These are phyloP conservation scores for Tuberolachnus salignus DNA, from an alignment of 2,888 invertebrate genomes.

Conservation along the genomic window DNA sequence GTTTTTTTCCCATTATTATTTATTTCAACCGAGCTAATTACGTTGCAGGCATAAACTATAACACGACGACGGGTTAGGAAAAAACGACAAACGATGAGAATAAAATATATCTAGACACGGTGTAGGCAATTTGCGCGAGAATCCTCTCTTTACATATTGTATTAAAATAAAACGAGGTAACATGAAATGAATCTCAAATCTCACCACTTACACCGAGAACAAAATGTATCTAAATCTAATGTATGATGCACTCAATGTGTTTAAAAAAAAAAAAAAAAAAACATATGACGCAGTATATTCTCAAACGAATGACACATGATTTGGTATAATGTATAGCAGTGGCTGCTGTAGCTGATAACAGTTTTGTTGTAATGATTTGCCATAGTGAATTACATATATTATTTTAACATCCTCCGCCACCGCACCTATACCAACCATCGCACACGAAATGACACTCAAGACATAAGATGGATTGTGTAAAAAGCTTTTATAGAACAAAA, in stretches of 20 bases:
- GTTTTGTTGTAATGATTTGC: constrained; percentile 49
- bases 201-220: background rate
- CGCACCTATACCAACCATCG: too few species aligned
- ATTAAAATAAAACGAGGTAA: background rate
- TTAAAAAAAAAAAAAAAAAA: too few species aligned
- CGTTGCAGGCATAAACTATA: too few species aligned
- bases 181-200: background rate
- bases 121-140: background rate
- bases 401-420: constrained; percentile 38
- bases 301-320: constrained; percentile 32
- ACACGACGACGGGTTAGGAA: background rate
- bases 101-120: background rate
- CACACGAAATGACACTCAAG: constrained; percentile 41
- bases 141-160: background rate
- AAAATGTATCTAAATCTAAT: constrained; percentile 2
- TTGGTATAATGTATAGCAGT: constrained; percentile 20
- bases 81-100: background rate
- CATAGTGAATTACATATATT: constrained; percentile 54
- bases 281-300: constrained; percentile 16
- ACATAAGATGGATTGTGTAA: constrained; percentile 48
- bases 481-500: constrained; percentile 54
- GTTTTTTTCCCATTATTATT: too few species aligned
- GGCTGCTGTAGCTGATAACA: constrained; percentile 29
- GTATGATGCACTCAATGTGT: background rate
- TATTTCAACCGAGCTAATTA: too few species aligned